A percentile compares a stretch with the other conserved stretches of the same genome.
phyloP scores from a whole-genome alignment of 1,140 invertebrate genomes.

The Bicyclus anynana region DNA sequence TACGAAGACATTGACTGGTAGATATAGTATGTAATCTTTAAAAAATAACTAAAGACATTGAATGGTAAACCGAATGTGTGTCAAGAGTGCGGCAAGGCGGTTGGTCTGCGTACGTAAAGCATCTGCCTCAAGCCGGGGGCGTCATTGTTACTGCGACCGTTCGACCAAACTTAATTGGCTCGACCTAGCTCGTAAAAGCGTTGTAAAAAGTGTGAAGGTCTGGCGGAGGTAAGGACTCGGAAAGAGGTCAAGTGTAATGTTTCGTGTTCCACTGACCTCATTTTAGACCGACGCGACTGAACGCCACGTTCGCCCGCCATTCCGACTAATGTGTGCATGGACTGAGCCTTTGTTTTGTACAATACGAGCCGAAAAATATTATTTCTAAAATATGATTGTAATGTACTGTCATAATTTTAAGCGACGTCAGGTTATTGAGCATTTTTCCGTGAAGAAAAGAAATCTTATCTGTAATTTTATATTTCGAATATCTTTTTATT shows the following conservation, averaged over 20 bases:
- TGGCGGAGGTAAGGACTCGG: constrained; percentile 74
- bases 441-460: no score
- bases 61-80: constrained; percentile 59
- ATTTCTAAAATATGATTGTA: no score
- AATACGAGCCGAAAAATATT: no score
- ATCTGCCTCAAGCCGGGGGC: constrained; percentile 48
- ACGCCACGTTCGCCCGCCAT: constrained; percentile 52
- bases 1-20: constrained; percentile 31
- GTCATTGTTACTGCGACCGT: constrained; percentile 51
- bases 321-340: constrained; percentile 37
- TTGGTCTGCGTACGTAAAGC: constrained; percentile 31
- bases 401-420: no score
- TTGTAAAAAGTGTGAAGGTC: constrained; percentile 75
- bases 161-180: constrained; percentile 69
- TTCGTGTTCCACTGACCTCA: constrained; percentile 74
- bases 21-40: constrained; percentile 35
- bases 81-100: constrained; percentile 58
- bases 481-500: no score
- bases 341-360: not conserved
- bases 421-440: no score
- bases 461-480: no score
- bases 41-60: constrained; percentile 54
- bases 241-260: constrained; percentile 76
- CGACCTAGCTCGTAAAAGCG: constrained; percentile 73
- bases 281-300: constrained; percentile 50